Percentiles rank a stretch among this genome's conserved stretches.
These are phyloP conservation scores for Linurgus olivaceus DNA, from an alignment of 2,797 vertebrate species.

Conservation along the genomic window DNA sequence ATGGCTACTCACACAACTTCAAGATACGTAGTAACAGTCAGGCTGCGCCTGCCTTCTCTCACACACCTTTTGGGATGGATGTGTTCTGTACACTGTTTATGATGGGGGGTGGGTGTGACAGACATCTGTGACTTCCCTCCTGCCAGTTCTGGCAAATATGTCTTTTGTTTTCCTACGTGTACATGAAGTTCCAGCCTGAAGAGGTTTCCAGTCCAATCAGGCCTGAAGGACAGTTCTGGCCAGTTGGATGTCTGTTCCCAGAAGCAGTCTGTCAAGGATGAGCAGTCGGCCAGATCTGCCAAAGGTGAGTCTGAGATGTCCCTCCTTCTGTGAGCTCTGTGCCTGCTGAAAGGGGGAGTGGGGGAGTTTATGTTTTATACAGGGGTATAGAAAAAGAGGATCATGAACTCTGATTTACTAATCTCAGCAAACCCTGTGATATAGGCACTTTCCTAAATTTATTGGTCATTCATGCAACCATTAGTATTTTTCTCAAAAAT, in stretches of 20 bases:
- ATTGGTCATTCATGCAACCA: neutral
- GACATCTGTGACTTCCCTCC: neutral
- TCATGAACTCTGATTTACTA: neutral
- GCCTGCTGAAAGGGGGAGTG: neutral
- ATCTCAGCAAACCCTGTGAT: neutral
- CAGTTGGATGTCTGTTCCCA: neutral
- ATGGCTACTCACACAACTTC: neutral
- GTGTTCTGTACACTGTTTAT: accelerated
- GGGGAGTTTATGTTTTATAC: neutral
- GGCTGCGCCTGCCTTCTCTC: neutral
- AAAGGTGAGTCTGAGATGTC: neutral
- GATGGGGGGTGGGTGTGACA: neutral
- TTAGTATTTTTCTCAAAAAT: neutral
- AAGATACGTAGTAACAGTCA: neutral
- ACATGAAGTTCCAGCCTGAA: neutral
- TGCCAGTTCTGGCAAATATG: neutral
- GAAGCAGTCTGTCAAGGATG: neutral
- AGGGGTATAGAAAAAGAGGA: neutral
- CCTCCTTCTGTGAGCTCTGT: neutral
- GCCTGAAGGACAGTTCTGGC: neutral
- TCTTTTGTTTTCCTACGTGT: neutral
- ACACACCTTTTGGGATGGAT: neutral
- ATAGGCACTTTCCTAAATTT: neutral
- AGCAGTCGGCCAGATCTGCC: accelerated
- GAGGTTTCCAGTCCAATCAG: neutral